Percentiles rank a stretch among this genome's conserved stretches.
Evolutionary conservation across 2,113 vertebrate genomes (phyloP).

Genomic region (Papio anubis): DNA sequence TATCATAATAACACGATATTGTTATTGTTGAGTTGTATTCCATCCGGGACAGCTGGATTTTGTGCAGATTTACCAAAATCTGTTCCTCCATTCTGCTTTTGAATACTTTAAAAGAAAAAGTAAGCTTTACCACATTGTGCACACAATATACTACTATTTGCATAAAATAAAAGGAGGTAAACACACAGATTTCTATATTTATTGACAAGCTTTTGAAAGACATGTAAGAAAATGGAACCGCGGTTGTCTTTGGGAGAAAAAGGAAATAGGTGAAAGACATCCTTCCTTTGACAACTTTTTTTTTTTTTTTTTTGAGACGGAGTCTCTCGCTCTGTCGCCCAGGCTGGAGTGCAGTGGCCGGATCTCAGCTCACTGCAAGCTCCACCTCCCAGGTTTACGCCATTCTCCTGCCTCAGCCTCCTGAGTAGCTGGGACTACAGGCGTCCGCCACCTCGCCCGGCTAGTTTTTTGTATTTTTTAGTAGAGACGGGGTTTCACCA

Average conservation of each 20-base stretch:
- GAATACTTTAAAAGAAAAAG: not conserved
- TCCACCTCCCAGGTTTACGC: no score
- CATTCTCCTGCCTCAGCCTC: no score
- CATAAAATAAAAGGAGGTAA: not conserved
- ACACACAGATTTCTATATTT: not conserved
- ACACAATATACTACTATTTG: no score
- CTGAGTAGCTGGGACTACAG: no score
- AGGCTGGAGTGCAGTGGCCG: no score
- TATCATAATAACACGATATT: no score
- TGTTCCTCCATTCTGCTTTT: not conserved
- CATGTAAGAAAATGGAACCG: not conserved
- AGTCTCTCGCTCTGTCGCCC: no score
- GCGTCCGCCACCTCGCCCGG: fast-evolving
- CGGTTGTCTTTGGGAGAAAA: not conserved
- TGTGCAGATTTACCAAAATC: not conserved
- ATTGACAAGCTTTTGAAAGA: not conserved
- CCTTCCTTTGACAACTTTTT: not conserved
- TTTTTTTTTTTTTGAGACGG: no score
- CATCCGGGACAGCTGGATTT: no score
- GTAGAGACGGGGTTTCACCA: no score
- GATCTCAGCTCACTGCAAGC: no score
- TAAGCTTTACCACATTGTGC: not conserved
- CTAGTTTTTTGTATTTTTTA: no score
- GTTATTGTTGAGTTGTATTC: not conserved
- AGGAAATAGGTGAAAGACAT: not conserved